These are phyloP conservation scores for Baccha elongata DNA, from an alignment of 2,888 invertebrate genomes.

Conservation along the genomic window DNA sequence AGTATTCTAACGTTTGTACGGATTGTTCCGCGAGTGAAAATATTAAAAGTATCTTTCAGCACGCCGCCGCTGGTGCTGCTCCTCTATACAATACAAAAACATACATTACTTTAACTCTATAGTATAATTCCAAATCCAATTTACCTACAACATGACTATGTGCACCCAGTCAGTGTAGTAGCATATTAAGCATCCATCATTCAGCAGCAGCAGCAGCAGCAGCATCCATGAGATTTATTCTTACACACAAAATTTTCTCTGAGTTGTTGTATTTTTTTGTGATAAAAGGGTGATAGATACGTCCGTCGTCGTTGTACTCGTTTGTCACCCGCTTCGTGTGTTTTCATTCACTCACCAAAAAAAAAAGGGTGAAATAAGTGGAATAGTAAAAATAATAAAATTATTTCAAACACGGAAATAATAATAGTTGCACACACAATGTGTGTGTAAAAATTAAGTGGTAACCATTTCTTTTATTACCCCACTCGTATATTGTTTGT, in stretches of 20 bases:
- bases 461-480: constrained; percentile 52
- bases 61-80: constrained; percentile 54
- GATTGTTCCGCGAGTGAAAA: constrained; percentile 39
- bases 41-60: constrained; percentile 39
- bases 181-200: constrained; percentile 55
- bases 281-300: constrained; percentile 66
- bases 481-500: constrained; percentile 17
- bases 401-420: constrained; percentile 68
- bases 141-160: constrained; percentile 35
- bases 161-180: constrained; percentile 38
- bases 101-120: constrained; percentile 45
- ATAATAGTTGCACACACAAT: constrained; percentile 47
- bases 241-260: constrained; percentile 39
- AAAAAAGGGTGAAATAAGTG: constrained; percentile 37
- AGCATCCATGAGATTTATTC: constrained; percentile 57
- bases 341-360: constrained; percentile 13
- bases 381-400: constrained; percentile 60
- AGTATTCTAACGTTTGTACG: constrained; percentile 69
- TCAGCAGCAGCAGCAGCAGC: constrained; percentile 40
- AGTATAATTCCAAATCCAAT: constrained; percentile 42
- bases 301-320: constrained; percentile 46
- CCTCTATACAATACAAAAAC: constrained; percentile 1
- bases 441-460: constrained; percentile 70
- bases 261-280: constrained; percentile 41
- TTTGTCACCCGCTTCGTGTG: constrained; percentile 31